phyloP scores from a whole-genome alignment of 1,140 invertebrate genomes.

The Pseudomyrmex pallidus region DNA sequence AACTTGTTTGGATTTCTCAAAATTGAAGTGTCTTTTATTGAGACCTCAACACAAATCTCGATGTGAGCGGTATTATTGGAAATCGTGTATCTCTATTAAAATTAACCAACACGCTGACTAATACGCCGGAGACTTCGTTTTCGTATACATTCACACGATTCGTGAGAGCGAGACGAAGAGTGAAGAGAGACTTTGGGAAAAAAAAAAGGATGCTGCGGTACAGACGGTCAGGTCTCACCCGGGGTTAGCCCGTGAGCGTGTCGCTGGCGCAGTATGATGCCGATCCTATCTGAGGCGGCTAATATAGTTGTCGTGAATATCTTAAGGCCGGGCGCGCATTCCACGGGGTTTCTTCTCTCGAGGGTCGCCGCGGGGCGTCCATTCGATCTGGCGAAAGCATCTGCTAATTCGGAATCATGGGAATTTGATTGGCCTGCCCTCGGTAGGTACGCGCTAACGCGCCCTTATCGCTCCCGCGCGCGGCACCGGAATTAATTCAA shows the following conservation, averaged over 20 bases:
- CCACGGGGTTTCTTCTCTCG: constrained; percentile 80
- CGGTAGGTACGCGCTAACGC: constrained; percentile 48
- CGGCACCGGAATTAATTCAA: constrained; percentile 46
- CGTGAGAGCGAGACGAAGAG: not conserved
- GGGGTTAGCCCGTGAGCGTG: constrained; percentile 77
- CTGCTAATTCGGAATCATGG: constrained; percentile 86
- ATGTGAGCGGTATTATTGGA: too few species aligned
- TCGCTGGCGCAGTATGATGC: constrained; percentile 84
- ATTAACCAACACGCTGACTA: constrained; percentile 21
- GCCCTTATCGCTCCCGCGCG: constrained; percentile 47
- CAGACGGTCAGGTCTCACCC: constrained; percentile 16
- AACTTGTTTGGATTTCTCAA: too few species aligned
- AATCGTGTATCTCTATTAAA: constrained; percentile 3
- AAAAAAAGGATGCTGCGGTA: constrained; percentile 31
- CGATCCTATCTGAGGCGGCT: constrained; percentile 84
- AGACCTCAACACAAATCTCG: not conserved
- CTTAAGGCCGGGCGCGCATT: constrained; percentile 82
- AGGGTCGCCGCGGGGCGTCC: constrained; percentile 83
- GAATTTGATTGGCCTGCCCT: constrained; percentile 83
- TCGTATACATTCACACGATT: constrained; percentile 37
- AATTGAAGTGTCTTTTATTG: not conserved
- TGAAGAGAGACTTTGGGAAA: not conserved
- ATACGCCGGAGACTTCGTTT: constrained; percentile 18
- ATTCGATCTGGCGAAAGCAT: constrained; percentile 85
- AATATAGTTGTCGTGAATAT: constrained; percentile 86